Conservation (phyloP, 2,113 vertebrate genomes). For the Tursiops truncatus region DNA sequence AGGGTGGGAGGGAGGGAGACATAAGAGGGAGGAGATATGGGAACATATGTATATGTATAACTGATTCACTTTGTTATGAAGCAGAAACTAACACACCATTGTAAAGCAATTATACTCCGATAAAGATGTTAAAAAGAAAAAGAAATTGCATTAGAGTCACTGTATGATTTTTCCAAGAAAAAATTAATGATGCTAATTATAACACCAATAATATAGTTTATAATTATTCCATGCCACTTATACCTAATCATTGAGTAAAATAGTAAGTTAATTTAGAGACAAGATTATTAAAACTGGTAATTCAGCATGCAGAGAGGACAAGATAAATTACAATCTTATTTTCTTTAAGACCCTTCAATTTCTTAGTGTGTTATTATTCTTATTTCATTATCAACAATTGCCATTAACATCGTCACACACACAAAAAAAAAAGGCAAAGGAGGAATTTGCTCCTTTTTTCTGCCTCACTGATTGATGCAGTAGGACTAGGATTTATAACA, state of each 20-base stretch:
- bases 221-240: conserved; percentile 50
- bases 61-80: too few relatives aligned
- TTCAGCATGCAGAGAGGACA: conserved; percentile 10
- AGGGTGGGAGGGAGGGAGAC: too few relatives aligned
- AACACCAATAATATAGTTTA: background rate
- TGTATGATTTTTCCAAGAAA: background rate
- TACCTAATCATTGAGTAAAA: conserved; percentile 28
- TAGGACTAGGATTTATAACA: background rate
- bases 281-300: conserved; percentile 67
- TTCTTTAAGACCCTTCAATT: background rate
- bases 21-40: too few relatives aligned
- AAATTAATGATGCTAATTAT: background rate
- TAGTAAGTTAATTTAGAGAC: background rate
- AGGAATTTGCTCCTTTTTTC: background rate
- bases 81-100: too few relatives aligned
- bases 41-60: too few relatives aligned
- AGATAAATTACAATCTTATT: conserved; percentile 39
- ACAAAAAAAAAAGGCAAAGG: background rate
- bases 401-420: background rate
- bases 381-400: background rate
- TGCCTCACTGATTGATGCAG: background rate
- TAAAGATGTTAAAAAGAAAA: too few relatives aligned
- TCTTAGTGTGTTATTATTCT: background rate
- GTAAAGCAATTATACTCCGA: too few relatives aligned
- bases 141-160: background rate